phyloP scores from a whole-genome alignment of 92 coral and sea anemone genomes.

The Paragorgia papillata region DNA sequence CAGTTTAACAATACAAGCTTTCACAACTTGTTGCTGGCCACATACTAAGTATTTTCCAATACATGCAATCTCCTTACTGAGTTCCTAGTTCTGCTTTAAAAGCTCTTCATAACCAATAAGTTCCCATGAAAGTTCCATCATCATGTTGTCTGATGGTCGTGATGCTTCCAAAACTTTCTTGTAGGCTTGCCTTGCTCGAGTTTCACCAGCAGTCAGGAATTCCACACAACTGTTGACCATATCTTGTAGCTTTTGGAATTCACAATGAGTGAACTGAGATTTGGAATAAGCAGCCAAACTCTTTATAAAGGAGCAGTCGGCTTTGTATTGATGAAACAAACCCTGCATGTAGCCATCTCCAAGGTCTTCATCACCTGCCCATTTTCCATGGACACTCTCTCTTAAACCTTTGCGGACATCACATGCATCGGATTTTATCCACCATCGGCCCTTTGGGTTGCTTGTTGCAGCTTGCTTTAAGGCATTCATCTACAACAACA shows the following conservation, averaged over 20 bases:
- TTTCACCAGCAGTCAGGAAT: slow-evolving; percentile 33
- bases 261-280: background rate
- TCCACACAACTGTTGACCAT: slow-evolving; percentile 25
- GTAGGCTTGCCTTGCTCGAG: slow-evolving; percentile 25
- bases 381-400: too few relatives aligned
- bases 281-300: background rate
- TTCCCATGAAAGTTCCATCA: slow-evolving; percentile 63
- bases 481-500: slow-evolving; percentile 51
- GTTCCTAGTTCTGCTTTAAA: too few relatives aligned
- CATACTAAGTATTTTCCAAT: too few relatives aligned
- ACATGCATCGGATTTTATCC: slow-evolving; percentile 77
- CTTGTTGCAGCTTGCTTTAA: slow-evolving; percentile 46
- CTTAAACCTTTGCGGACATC: too few relatives aligned
- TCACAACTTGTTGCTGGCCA: too few relatives aligned
- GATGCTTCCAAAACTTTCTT: slow-evolving; percentile 17
- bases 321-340: slow-evolving; percentile 37
- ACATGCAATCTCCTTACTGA: too few relatives aligned
- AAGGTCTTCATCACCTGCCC: slow-evolving; percentile 69
- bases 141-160: slow-evolving; percentile 27
- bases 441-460: slow-evolving; percentile 62
- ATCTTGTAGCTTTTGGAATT: background rate
- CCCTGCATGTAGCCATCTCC: slow-evolving; percentile 34
- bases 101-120: too few relatives aligned
- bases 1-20: too few relatives aligned
- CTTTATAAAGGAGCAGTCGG: slow-evolving; percentile 14